Conservation (phyloP, 1,140 invertebrate species). For the Lerema accius region DNA sequence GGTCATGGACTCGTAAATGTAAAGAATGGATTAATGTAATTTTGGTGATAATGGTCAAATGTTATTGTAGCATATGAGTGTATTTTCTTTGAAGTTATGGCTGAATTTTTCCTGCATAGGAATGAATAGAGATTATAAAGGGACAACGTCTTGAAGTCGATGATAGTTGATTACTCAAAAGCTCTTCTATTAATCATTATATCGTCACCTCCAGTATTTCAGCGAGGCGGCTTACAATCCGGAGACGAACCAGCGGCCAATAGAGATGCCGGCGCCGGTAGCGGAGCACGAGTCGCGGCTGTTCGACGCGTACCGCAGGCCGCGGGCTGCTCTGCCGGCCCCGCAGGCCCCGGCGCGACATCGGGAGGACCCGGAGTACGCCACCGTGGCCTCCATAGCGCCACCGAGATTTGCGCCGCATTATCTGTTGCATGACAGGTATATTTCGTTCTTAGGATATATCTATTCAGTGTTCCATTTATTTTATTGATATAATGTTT, state of each 20-base stretch:
- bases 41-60: no score
- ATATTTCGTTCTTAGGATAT: slow-evolving; percentile 29
- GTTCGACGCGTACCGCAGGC: slow-evolving; percentile 73
- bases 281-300: slow-evolving; percentile 71
- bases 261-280: slow-evolving; percentile 71
- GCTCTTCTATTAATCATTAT: no score
- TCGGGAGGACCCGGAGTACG: slow-evolving; percentile 73
- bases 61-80: no score
- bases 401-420: slow-evolving; percentile 64
- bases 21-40: no score
- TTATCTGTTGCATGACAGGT: slow-evolving; percentile 75
- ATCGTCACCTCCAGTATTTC: slow-evolving; percentile 87
- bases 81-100: no score
- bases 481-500: neutral
- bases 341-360: slow-evolving; percentile 59
- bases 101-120: no score
- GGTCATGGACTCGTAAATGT: no score
- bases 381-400: slow-evolving; percentile 67
- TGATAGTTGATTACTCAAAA: no score
- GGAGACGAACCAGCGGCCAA: slow-evolving; percentile 88
- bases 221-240: slow-evolving; percentile 94
- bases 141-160: no score
- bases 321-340: slow-evolving; percentile 61
- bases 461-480: neutral
- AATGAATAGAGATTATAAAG: no score